Evolutionary conservation across 1,140 invertebrate species (phyloP).

Genomic region (Pogonomyrmex californicus): DNA sequence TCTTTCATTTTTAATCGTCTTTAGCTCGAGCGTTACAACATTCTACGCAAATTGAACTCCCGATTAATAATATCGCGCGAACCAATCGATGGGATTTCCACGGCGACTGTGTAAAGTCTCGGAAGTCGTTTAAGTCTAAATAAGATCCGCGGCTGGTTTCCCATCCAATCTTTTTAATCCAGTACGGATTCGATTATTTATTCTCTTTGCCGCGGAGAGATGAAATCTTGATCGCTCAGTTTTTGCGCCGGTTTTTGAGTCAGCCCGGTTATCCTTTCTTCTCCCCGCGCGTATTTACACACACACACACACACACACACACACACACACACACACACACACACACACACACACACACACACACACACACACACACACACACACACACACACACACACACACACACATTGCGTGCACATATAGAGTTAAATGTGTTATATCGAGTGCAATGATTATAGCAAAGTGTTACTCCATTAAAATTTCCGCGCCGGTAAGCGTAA

Average conservation of each 20-base stretch:
- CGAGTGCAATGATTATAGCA: constrained; percentile 47
- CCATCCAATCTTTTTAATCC: constrained; percentile 39
- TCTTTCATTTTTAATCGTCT: neutral
- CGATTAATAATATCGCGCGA: constrained; percentile 24
- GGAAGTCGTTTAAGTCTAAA: constrained; percentile 2
- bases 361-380: no score
- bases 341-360: no score
- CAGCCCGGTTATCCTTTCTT: neutral
- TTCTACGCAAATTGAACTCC: constrained; percentile 13
- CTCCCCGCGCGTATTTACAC: neutral
- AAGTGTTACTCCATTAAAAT: constrained; percentile 59
- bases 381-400: neutral
- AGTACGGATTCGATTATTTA: constrained; percentile 25
- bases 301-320: no score
- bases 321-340: no score
- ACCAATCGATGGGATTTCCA: neutral
- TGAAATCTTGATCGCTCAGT: constrained; percentile 1
- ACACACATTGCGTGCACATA: neutral
- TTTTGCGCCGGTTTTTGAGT: constrained; percentile 9
- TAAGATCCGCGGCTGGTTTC: constrained; percentile 6
- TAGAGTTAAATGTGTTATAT: constrained; percentile 46
- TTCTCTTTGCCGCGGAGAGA: neutral
- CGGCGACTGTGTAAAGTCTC: no score
- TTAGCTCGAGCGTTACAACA: neutral
- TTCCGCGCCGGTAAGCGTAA: constrained; percentile 52